Evolutionary conservation across 2,797 vertebrate genomes (phyloP), one percentile per base, ranked within the genome.

Genomic region (Champsocephalus gunnari): DNA sequence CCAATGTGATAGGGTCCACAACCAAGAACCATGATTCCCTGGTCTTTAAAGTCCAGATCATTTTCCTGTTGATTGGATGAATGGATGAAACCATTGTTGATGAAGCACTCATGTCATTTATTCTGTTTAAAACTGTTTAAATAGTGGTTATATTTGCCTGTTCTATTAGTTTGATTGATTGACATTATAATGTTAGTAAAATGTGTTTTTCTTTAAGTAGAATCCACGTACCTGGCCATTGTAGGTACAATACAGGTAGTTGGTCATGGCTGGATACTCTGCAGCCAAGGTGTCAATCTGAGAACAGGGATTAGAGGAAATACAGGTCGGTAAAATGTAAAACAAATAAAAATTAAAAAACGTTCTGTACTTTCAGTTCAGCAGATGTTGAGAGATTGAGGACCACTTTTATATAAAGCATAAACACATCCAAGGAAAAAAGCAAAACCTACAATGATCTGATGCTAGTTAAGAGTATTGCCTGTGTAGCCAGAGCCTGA

Each of bases 1-100:
- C 97, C 97, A 79, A 98, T 99, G 88, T 99, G 97, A 91, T 99
- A 99, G 0, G 98, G 97, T 65, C 98, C 98, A 90, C 97, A 99
- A 71, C 98, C 97, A 71, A 99, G 88, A 82, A 99, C 96, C 97
- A 99, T 98, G 75, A 97, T 93, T 74, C 96, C 96, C 56, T 94
- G 92, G 79, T 98, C 97, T 84, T 94, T 93, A 90, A 99, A 99
- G 47, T 95, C 96, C 89, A 99, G 86, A 81, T 98, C 97, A 0
- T 99, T 97, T 66, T 99, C 98, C 98, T 99, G 78, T 82, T 74
- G 71, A 54, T 43, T 44, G 54, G 68, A 88, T 65, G 68, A 55
- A 65, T 51, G 58, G 54, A 85, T 32, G 84, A 83, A 77, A 66
- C 0, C 0, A 43, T 3, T 17, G 51, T 49, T 51, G 34, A 56